Base-by-base conservation (phyloP, 2,113 vertebrate genomes). In the Trichechus manatus region DNA sequence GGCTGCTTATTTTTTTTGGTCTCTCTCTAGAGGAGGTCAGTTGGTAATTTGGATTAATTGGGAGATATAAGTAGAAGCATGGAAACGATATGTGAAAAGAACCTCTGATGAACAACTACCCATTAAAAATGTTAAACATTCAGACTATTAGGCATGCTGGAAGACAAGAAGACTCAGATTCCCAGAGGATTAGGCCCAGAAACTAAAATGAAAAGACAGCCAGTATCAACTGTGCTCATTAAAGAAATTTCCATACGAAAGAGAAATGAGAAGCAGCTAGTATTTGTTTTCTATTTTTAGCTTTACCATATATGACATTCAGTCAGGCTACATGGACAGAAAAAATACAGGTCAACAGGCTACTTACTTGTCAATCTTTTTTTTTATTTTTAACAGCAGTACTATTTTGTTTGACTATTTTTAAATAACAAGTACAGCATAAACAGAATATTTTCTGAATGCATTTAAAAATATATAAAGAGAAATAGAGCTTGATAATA, bases 21-120 rank as follows among this genome's bases (percentile, higher is more conserved):
- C 80, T 70, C 82, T 56, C 96, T 96, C 44, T 61, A 96, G 94
- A 92, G 72, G 98, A 95, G 90, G 97, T 97, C 96, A 93, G 97
- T 44, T 29, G n/a, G 56, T 75, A 96, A 97, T 92, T 87, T 93
- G 93, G 86, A 96, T 96, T 94, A 91, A 92, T 64, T 72, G 87
- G 20, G 6, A 75, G 75, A 81, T 56, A 84, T 96, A 93, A 92
- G 96, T 77, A 96, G 89, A 2, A 96, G 56, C 0, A 0, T 78
- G 85, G 95, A 96, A 97, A 0, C 7, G 85, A 92, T 96, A 96
- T 74, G 82, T 86, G 82, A 80, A 80, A 87, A 94, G 83, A 95
- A 91, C 85, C 9, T 3, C 39, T 47, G 84, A 82, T 82, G 93
- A 95, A 96, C 56, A 63, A 72, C 31, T 13, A 63, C 9, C 42